Base-by-base conservation (phyloP, 1,140 invertebrate genomes). In the Megalonaias nervosa region DNA sequence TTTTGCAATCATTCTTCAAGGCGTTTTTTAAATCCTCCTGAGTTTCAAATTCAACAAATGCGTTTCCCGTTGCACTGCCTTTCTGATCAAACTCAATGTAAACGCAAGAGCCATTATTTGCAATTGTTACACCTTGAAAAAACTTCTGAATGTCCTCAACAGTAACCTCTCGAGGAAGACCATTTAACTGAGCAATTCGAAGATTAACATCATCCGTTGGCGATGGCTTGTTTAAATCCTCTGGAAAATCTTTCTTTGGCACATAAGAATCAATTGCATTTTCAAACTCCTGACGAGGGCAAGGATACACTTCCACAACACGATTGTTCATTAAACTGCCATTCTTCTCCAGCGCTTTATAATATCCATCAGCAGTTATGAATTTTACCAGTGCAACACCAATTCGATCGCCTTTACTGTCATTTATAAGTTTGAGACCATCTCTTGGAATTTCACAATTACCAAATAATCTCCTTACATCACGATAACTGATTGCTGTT, bases 361-460 rank as follows among this genome's bases (percentile, higher is more conserved):
- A 92, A 71, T 95, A 95, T 61, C 94, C 94, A 14, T 83, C 23
- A 93, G 93, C 1, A 91, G 86, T 75, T 11, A 92, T 92, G 87
- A 98, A 97, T 82, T 94, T 93, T 2, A 98, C 93, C 85, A 94
- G 96, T 15, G 94, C 96, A 31, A 94, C 94, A 1, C 96, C 96
- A 0, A 94, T 95, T 15, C 95, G 92, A 48, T 94, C 93, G 0
- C 97, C 96, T 80, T 94, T 93, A 17, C 93, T 93, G 82, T 97
- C 95, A 85, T 94, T 95, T 14, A 96, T 94, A 81, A 98, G 92
- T 89, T 97, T 97, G 56, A 98, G 93, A 6, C 96, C 95, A 84
- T 95, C 94, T 77, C 94, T 94, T 15, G 94, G 93, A 60, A 98
- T 96, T 83, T 94, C 93, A 69, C 95, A 93, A 14, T 94, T 94